Evolutionary conservation across 2,113 vertebrate genomes (phyloP), one percentile per base, ranked within the genome.

Genomic region (Petromus typicus): DNA sequence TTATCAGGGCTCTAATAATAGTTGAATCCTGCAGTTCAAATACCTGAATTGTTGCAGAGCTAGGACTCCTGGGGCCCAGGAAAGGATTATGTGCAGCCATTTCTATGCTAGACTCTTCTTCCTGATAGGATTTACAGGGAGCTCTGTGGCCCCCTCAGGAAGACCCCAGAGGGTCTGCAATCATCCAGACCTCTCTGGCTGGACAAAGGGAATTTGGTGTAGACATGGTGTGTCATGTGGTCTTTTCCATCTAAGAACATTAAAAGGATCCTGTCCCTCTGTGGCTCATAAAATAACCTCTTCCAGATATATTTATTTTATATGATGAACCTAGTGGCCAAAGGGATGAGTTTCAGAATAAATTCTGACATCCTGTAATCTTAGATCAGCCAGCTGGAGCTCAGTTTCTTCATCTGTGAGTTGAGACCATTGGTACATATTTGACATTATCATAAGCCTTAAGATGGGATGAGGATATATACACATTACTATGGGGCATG

Each of bases 361-460:
- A 87, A 92, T 78, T 85, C 43, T 91, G 56, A 71, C 32, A 25
- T 51, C 80, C 61, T 63, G 25, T 89, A 56, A 79, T 57, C 34
- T 95, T 4, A 4, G 56, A 16, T 71, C 75, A 59, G 56, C 37
- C 64, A 80, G 14, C n/a, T 5, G 48, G 51, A 17, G 37, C 80
- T 91, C 85, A 87, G n/a, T 90, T 83, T 94, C n/a, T 87, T 93
- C 61, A 82, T 90, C 82, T 94, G 66, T 3, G 7, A 56, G 23
- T 16, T 18, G 34, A 17, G 27, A 51, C 34, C 79, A 48, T 6
- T 43, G 27, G 37, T 81, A 1, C 32, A 45, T 40, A 59, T 13
- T 13, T 27, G 34, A 51, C 85, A n/a, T 48, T 86, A 61, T 40
- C 61, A 2, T 86, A 45, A 67, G n/a, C 75, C 43, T 92, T 56